These are phyloP conservation scores for Ctenoplectra terminalis DNA, from an alignment of 1,140 invertebrate species.

Conservation along the genomic window DNA sequence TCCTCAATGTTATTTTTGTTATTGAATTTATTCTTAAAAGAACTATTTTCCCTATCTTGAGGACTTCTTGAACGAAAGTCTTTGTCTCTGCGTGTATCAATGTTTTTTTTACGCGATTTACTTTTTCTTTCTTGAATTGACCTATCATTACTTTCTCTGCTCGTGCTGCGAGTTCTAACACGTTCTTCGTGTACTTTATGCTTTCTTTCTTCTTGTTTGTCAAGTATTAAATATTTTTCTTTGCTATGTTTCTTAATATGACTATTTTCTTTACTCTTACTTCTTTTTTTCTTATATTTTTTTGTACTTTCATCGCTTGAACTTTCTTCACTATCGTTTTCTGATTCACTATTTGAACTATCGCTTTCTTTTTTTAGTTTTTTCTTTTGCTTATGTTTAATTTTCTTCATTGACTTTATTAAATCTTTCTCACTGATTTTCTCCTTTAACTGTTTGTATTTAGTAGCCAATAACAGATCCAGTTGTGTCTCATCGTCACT, in stretches of 20 bases:
- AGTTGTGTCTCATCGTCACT: constrained; percentile 76
- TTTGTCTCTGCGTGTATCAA: background rate
- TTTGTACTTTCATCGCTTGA: constrained; percentile 45
- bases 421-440: constrained; percentile 75
- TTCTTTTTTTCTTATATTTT: constrained; percentile 56
- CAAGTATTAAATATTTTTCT: constrained; percentile 19
- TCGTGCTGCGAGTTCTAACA: constrained; percentile 22
- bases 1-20: constrained; percentile 13
- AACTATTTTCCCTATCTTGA: background rate
- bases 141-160: constrained; percentile 42
- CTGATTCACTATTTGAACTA: constrained; percentile 48
- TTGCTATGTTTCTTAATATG: constrained; percentile 29
- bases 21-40: constrained; percentile 6
- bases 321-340: constrained; percentile 52
- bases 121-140: background rate
- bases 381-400: constrained; percentile 70
- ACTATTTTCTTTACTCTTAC: constrained; percentile 49
- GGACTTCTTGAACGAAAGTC: constrained; percentile 7
- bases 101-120: constrained; percentile 11
- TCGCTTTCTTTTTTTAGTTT: constrained; percentile 48
- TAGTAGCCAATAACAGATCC: constrained; percentile 76
- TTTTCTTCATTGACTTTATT: constrained; percentile 76
- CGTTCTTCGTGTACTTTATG: constrained; percentile 12
- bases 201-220: constrained; percentile 30
- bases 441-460: constrained; percentile 79